phyloP scores from a whole-genome alignment of 2,797 vertebrate species.

The Erithacus rubecula region DNA sequence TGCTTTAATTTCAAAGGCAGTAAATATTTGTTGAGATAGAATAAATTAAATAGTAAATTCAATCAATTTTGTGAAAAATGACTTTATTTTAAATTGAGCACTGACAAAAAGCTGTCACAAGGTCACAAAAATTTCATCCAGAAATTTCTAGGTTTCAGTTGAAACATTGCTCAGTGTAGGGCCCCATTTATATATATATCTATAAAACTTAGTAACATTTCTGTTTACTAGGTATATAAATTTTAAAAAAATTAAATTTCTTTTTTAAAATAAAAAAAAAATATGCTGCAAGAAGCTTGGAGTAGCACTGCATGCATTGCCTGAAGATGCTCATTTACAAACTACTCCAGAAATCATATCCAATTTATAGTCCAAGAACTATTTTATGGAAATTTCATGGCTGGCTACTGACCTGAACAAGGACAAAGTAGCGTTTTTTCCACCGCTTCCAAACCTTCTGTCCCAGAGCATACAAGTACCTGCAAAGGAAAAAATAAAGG shows the following conservation, averaged over 20 bases:
- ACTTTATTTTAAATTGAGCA: not conserved
- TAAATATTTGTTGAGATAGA: not conserved
- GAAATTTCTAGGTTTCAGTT: not conserved
- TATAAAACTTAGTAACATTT: not conserved
- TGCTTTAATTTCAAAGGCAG: not conserved
- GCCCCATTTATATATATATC: not conserved
- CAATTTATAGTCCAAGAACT: not conserved
- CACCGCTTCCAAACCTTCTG: conserved; percentile 97
- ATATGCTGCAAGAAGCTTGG: not conserved
- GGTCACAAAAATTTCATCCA: not conserved
- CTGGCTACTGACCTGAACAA: conserved; percentile 88
- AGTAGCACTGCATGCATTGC: not conserved
- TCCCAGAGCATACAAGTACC: conserved; percentile 89
- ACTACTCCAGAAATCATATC: not conserved
- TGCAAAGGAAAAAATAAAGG: conserved; percentile 65
- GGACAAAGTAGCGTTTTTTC: conserved; percentile 96
- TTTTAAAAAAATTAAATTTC: not conserved
- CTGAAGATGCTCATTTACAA: not conserved
- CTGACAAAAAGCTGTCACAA: not conserved
- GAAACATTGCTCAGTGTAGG: not conserved
- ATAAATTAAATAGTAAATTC: not conserved
- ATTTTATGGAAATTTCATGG: not conserved
- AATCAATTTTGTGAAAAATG: not conserved
- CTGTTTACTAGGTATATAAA: not conserved
- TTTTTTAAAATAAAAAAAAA: not conserved